phyloP scores from a whole-genome alignment of 2,797 vertebrate genomes.

The Dicrostonyx torquatus region DNA sequence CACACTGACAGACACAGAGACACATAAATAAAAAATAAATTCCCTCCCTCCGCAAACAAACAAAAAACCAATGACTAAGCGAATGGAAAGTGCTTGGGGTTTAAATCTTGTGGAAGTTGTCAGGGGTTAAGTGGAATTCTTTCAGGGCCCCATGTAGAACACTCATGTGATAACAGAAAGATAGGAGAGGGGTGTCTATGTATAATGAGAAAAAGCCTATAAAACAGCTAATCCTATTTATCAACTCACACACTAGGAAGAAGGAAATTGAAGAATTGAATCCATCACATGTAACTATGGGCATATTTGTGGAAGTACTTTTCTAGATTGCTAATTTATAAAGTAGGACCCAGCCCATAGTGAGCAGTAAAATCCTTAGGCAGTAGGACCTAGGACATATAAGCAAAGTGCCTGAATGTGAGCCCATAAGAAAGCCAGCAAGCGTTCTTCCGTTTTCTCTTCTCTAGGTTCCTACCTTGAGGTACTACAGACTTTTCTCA shows the following conservation, averaged over 20 bases:
- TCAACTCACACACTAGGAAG: neutral
- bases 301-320: neutral
- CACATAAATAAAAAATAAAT: neutral
- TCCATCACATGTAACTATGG: neutral
- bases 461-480: neutral
- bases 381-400: neutral
- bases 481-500: neutral
- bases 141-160: neutral
- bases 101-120: neutral
- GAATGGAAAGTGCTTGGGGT: neutral
- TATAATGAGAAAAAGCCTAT: neutral
- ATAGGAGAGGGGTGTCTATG: neutral
- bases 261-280: neutral
- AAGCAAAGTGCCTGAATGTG: neutral
- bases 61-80: too few relatives aligned
- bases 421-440: neutral
- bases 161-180: neutral
- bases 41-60: too few relatives aligned
- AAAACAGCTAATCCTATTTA: neutral
- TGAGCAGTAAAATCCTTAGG: neutral
- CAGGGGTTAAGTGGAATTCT: neutral
- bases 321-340: neutral
- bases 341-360: too few relatives aligned
- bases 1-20: neutral
- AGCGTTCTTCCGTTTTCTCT: neutral